Evolutionary conservation across 2,113 vertebrate species (phyloP), one percentile per base, ranked within the genome.

Genomic region (Trogon melanurus): DNA sequence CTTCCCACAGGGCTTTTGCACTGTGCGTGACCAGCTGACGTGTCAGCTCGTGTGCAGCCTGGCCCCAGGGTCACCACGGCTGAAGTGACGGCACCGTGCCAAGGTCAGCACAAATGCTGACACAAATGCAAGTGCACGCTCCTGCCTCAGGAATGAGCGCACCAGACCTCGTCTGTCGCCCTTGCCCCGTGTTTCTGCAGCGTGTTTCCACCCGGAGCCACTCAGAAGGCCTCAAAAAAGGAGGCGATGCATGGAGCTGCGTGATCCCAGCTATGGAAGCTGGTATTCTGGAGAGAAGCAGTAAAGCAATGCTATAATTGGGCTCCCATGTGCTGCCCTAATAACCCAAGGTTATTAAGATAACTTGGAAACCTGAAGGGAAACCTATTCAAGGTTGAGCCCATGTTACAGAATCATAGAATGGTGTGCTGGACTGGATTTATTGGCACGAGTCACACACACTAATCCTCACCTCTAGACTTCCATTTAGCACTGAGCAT

Each of bases 11-110:
- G 30, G 65, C 32, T 27, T 76, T 50, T n/a, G 64, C 10, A 0
- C 72, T 8, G 16, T 36, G 21, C 3, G 1, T 34, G 74, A 29
- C 34, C 48, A 17, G 85, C 45, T 38, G 57, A 44, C 2, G 0
- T 10, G n/a, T 3, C 44, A 67, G 61, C 44, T 48, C 7, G 6
- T 4, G 45, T 15, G 41, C 90, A 45, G 67, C 5, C 10, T 56
- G 38, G 48, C 79, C n/a, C 34, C 1, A 0, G 54, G 64, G 76
- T 70, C 76, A 48, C 44, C 0, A 44, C 0, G 0, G 2, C 51
- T 61, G 76, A n/a, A 89, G 32, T 19, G 76, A 47, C 2, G 2
- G 85, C 48, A 0, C 34, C 1, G 44, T 9, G 78, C 81, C 85
- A 66, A 0, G 0, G 0, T 21, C 38, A 29, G 38, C 75, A 75